Percentiles rank a stretch among this genome's conserved stretches.
Conservation (phyloP, 2,797 vertebrate genomes). For the Xenentodon cancila region DNA sequence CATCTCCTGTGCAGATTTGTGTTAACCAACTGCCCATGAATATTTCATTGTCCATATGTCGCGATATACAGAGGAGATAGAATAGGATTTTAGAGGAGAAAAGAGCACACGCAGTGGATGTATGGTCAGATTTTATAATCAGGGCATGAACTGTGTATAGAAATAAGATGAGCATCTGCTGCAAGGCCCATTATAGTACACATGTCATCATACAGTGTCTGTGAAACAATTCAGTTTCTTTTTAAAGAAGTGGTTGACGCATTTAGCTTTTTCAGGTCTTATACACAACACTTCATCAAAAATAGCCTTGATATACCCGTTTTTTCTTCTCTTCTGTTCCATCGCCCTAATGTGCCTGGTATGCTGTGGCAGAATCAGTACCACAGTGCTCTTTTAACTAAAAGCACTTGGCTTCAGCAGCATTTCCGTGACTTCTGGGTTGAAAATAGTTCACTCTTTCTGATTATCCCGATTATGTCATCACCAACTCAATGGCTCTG, state of each 20-base stretch:
- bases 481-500: slow-evolving; percentile 28
- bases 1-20: slow-evolving; percentile 74
- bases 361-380: slow-evolving; percentile 19
- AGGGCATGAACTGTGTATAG: slow-evolving; percentile 35
- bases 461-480: slow-evolving; percentile 60
- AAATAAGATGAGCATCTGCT: slow-evolving; percentile 47
- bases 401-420: slow-evolving; percentile 32
- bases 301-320: neutral
- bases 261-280: slow-evolving; percentile 5
- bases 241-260: neutral
- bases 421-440: slow-evolving; percentile 33
- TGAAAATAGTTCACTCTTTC: slow-evolving; percentile 34
- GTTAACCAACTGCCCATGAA: slow-evolving; percentile 73
- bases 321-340: slow-evolving; percentile 27
- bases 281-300: neutral
- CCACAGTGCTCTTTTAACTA: slow-evolving; percentile 32
- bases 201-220: slow-evolving; percentile 10
- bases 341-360: slow-evolving; percentile 16
- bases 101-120: slow-evolving; percentile 52
- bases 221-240: slow-evolving; percentile 6
- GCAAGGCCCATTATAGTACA: slow-evolving; percentile 24
- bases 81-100: slow-evolving; percentile 68
- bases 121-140: slow-evolving; percentile 56
- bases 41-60: slow-evolving; percentile 79
- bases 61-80: slow-evolving; percentile 57